These are phyloP conservation scores for Armadillidium nasatum DNA, from an alignment of 1,140 invertebrate species.

Conservation along the genomic window DNA sequence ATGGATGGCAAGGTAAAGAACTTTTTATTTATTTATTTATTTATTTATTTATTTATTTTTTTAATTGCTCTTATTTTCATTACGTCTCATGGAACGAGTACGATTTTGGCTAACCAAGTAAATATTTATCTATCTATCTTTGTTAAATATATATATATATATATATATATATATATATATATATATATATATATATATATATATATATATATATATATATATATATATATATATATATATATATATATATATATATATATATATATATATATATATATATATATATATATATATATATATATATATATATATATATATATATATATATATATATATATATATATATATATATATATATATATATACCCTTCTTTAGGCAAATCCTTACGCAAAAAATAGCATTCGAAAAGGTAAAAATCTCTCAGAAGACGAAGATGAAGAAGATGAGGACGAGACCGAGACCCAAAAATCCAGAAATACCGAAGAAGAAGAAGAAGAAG, in stretches of 20 bases:
- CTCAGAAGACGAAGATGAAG: constrained; percentile 31
- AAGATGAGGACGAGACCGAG: constrained; percentile 28
- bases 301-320: not conserved
- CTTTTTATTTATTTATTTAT: not conserved
- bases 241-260: not conserved
- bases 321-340: too few relatives aligned
- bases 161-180: too few relatives aligned
- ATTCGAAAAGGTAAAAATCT: constrained; percentile 30
- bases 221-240: not conserved
- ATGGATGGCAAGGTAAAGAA: constrained; percentile 31
- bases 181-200: too few relatives aligned
- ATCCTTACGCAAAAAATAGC: constrained; percentile 38
- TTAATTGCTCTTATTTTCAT: not conserved
- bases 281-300: not conserved
- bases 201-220: too few relatives aligned
- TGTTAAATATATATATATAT: too few relatives aligned
- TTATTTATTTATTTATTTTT: not conserved
- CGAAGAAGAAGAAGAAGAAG: constrained; percentile 34
- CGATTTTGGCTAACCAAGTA: too few relatives aligned
- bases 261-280: not conserved
- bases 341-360: too few relatives aligned
- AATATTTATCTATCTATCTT: too few relatives aligned
- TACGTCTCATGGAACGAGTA: not conserved
- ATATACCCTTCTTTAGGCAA: constrained; percentile 29
- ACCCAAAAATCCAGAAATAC: constrained; percentile 12